A percentile compares a stretch with the other conserved stretches of the same genome.
Conservation (phyloP, 2,888 invertebrate genomes). For the Phyllotreta cruciferae region DNA sequence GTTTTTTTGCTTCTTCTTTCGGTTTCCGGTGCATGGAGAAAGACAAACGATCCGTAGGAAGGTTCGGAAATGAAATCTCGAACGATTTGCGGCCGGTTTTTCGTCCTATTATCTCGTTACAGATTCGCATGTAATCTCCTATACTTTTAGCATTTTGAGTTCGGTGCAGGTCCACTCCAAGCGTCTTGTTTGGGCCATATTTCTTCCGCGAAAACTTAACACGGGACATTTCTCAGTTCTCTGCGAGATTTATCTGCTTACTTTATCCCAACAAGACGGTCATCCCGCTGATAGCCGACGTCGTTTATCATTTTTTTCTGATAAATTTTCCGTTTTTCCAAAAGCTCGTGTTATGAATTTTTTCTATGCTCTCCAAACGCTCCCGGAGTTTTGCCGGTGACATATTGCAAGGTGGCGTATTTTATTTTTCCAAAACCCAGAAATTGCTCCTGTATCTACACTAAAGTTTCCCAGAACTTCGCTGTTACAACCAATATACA, state of each 20-base stretch:
- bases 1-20: conserved; percentile 15
- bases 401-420: conserved; percentile 18
- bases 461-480: too few relatives aligned
- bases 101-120: too few relatives aligned
- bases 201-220: conserved; percentile 33
- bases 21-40: conserved; percentile 6
- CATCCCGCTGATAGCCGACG: conserved; percentile 31
- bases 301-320: conserved; percentile 32
- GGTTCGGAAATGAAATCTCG: conserved; percentile 14
- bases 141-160: conserved; percentile 1
- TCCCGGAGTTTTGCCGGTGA: conserved; percentile 13
- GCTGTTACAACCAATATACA: neutral
- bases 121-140: too few relatives aligned
- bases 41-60: conserved; percentile 3
- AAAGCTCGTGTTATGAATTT: conserved; percentile 21
- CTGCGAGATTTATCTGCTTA: conserved; percentile 32
- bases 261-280: conserved; percentile 35
- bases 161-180: conserved; percentile 30
- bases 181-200: conserved; percentile 32
- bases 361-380: neutral
- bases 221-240: conserved; percentile 30
- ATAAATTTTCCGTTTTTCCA: conserved; percentile 28
- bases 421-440: neutral
- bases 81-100: conserved; percentile 21
- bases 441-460: too few relatives aligned